Conservation (phyloP, 2,797 vertebrate species). For the Sebastes diaconus region DNA sequence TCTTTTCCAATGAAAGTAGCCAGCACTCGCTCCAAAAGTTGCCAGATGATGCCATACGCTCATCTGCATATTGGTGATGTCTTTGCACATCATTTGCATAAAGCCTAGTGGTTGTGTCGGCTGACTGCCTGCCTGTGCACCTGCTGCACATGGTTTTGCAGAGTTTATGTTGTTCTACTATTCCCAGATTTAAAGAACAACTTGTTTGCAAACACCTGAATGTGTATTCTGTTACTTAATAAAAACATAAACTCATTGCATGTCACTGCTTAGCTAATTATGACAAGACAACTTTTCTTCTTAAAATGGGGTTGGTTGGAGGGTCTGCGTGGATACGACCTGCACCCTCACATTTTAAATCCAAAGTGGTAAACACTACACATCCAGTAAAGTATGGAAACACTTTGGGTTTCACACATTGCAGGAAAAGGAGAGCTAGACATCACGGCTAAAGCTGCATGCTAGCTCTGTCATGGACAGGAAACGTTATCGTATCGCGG, state of each 20-base stretch:
- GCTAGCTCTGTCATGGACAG: too few species aligned
- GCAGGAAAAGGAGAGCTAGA: too few species aligned
- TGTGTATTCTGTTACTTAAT: neutral
- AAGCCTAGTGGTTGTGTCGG: neutral
- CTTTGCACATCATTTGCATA: neutral
- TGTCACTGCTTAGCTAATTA: neutral
- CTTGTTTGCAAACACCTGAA: neutral
- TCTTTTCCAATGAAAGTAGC: neutral
- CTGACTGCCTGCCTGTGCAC: too few species aligned
- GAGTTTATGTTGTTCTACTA: neutral
- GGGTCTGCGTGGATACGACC: too few species aligned
- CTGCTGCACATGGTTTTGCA: neutral
- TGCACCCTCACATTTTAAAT: too few species aligned
- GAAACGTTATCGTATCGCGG: too few species aligned
- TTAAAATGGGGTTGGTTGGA: constrained; percentile 15
- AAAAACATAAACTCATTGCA: neutral
- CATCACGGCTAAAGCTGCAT: too few species aligned
- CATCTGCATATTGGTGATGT: neutral
- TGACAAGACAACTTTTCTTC: constrained; percentile 5
- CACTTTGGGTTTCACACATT: too few species aligned
- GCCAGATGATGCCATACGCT: neutral
- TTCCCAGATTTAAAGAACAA: neutral
- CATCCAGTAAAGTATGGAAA: too few species aligned
- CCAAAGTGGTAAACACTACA: too few species aligned
- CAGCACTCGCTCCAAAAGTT: neutral